Evolutionary conservation across 2,113 vertebrate genomes (phyloP), one percentile per base, ranked within the genome.

Genomic region (Mus pahari): DNA sequence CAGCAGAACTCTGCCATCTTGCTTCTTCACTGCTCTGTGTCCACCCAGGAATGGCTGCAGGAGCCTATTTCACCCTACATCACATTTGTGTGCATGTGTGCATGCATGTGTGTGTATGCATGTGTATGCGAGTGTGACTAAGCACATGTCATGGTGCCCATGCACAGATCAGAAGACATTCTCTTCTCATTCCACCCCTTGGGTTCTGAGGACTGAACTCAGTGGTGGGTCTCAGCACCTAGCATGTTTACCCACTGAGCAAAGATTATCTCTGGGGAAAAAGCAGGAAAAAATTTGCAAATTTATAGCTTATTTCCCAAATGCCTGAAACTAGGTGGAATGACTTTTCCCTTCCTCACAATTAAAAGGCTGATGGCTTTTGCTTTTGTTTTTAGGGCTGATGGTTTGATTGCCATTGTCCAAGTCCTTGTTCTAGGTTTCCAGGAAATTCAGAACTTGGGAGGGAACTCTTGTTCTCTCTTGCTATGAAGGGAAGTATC

Each of bases 11-110:
- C 3, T 9, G 33, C 24, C 33, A 8, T 50, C 20, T 2, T 11
- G 66, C 7, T 36, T 22, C 31, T 22, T 83, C 64, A 11, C 28
- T 12, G 39, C 39, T 55, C 75, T 26, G 36, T 5, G 1, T 6
- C 6, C 14, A 14, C 33, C 14, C 42, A 1, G 58, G 45, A 33
- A 70, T 0, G 8, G 33, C 55, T 1, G 0, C 0, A 1, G 26
- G 64, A 75, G n/a, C 55, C 55, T 9, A 42, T 58, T 26, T 24
- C 60, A 24, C 62, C 42, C 83, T 50, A 22, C 11, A 50, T 24
- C 45, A 83, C 55, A 83, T 28, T 39, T 24, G 39, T 74, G 39
- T 74, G 9, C 39, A n/a, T 42, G n/a, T 42, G 71, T 42, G n/a
- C 3, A 3, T 74, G 20, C 20, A 4, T 39, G 14, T 4, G 26